Evolutionary conservation across 2,888 invertebrate species (phyloP).

Genomic region (Drosophila setosimentum): DNA sequence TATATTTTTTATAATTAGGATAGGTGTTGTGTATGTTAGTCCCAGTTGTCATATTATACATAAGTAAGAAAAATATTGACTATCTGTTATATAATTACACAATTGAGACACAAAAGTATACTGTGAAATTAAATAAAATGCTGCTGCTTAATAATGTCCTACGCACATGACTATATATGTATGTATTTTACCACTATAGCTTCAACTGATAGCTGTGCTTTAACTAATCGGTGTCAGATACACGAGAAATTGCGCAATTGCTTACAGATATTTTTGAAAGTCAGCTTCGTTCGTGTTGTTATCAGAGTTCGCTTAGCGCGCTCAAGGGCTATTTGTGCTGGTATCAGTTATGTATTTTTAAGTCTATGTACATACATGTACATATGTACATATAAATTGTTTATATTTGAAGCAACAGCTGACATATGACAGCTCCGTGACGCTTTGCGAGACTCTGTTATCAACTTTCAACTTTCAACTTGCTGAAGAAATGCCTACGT

Average conservation of each 20-base stretch:
- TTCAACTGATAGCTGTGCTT: constrained; percentile 30
- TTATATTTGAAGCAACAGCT: not conserved
- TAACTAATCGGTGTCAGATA: constrained; percentile 22
- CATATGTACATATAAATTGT: not conserved
- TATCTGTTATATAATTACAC: constrained; percentile 14
- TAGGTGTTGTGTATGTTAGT: constrained; percentile 10
- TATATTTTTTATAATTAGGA: not conserved
- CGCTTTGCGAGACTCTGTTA: constrained; percentile 5
- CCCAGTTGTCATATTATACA: constrained; percentile 9
- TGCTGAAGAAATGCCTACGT: constrained; percentile 56
- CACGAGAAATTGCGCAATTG: constrained; percentile 19
- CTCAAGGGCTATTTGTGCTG: not conserved
- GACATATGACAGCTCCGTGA: not conserved
- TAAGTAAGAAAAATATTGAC: constrained; percentile 11
- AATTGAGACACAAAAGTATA: constrained; percentile 24
- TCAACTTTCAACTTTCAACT: constrained; percentile 15
- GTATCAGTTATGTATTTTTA: no score
- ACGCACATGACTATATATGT: constrained; percentile 24
- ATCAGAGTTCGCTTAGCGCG: constrained; percentile 15
- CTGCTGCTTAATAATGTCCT: constrained; percentile 35
- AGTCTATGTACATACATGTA: not conserved
- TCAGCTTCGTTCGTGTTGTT: constrained; percentile 12
- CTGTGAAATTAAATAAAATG: constrained; percentile 17
- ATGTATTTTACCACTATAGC: constrained; percentile 33
- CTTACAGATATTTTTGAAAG: constrained; percentile 20